These are phyloP conservation scores for Ophioninae sp. DNA, from an alignment of 2,888 invertebrate species.

Conservation along the genomic window DNA sequence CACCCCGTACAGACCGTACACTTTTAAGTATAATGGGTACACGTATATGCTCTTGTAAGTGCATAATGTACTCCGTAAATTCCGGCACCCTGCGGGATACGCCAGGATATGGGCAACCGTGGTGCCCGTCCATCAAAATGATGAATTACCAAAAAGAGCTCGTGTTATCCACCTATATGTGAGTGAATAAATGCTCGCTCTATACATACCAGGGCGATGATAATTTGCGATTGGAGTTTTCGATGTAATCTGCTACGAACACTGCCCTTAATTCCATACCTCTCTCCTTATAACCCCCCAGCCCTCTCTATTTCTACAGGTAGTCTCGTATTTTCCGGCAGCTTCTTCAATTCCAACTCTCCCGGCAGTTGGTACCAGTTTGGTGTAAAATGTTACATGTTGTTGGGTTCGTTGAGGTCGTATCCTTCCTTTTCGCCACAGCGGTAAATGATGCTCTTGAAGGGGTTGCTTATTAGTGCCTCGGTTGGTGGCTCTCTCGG, in stretches of 20 bases:
- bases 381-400: slow-evolving; percentile 54
- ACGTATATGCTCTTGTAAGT: slow-evolving; percentile 33
- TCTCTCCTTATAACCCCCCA: not conserved
- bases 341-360: slow-evolving; percentile 5
- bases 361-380: slow-evolving; percentile 29
- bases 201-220: slow-evolving; percentile 49
- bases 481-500: slow-evolving; percentile 49
- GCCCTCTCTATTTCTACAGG: slow-evolving; percentile 18
- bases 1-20: not conserved
- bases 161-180: slow-evolving; percentile 4
- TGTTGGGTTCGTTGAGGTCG: slow-evolving; percentile 29
- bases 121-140: slow-evolving; percentile 72
- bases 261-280: slow-evolving; percentile 29
- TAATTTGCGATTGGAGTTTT: slow-evolving; percentile 66
- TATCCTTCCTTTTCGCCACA: slow-evolving; percentile 40
- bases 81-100: slow-evolving; percentile 54
- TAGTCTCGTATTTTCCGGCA: slow-evolving; percentile 10
- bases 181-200: slow-evolving; percentile 2
- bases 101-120: slow-evolving; percentile 60
- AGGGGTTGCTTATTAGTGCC: slow-evolving; percentile 65
- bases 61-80: slow-evolving; percentile 64
- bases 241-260: slow-evolving; percentile 57
- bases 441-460: slow-evolving; percentile 63
- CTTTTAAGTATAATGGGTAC: slow-evolving; percentile 11
- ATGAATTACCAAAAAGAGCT: slow-evolving; percentile 72